Conservation (phyloP, 2,113 vertebrate genomes). For the Rhodinocichla rosea region DNA sequence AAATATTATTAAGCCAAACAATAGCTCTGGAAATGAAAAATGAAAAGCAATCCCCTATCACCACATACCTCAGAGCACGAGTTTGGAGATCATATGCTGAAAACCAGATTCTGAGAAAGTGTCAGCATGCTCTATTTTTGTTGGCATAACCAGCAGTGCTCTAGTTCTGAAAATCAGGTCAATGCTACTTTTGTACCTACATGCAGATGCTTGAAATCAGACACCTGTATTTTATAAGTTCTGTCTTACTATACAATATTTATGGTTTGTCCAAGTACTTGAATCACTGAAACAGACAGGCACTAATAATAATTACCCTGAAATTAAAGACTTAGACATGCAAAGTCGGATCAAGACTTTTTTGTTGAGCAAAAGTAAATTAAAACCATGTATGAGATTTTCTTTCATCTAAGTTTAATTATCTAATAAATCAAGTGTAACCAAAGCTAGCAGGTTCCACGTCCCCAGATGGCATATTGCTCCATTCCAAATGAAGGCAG, state of each 20-base stretch:
- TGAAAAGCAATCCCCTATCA: not conserved
- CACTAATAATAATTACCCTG: not conserved
- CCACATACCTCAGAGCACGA: not conserved
- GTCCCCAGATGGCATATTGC: not conserved
- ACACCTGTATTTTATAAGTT: not conserved
- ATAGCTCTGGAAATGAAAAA: not conserved
- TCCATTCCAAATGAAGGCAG: not conserved
- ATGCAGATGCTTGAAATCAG: not conserved
- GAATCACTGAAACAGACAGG: not conserved
- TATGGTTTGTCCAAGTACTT: not conserved
- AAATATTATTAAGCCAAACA: not conserved
- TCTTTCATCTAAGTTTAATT: not conserved
- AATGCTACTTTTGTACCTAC: not conserved
- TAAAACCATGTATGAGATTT: not conserved
- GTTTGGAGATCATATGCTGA: not conserved
- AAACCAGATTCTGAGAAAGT: not conserved
- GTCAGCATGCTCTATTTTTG: not conserved
- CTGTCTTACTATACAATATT: not conserved
- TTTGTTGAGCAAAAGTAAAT: not conserved
- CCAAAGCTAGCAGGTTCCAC: not conserved
- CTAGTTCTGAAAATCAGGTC: constrained; percentile 9
- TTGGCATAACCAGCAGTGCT: not conserved
- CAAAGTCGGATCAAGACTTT: not conserved
- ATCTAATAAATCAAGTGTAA: not conserved
- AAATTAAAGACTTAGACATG: not conserved